Evolutionary conservation across 2,113 vertebrate genomes (phyloP).

Genomic region (Nestor notabilis): DNA sequence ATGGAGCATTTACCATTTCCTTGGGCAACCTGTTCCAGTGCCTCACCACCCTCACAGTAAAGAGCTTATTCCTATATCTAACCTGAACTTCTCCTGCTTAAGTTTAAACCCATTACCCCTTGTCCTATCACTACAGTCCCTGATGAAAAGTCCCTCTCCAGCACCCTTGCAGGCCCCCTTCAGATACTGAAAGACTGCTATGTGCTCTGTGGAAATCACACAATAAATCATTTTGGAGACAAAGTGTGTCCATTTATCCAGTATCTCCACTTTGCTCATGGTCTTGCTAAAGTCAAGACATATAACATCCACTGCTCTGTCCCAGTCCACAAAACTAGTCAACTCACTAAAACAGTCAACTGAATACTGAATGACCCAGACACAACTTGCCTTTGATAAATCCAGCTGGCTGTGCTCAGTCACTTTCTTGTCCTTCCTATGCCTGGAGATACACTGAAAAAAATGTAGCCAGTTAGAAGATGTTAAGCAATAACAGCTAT

Average conservation of each 20-base stretch:
- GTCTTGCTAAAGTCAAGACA: not conserved
- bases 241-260: not conserved
- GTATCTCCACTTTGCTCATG: not conserved
- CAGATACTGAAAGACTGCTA: not conserved
- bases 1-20: not conserved
- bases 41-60: not conserved
- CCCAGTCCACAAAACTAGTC: not conserved
- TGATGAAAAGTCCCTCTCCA: not conserved
- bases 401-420: not conserved
- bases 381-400: not conserved
- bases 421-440: not conserved
- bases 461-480: not conserved
- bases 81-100: not conserved
- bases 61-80: not conserved
- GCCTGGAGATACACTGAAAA: not conserved
- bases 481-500: not conserved
- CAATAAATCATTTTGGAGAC: not conserved
- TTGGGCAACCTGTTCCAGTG: not conserved
- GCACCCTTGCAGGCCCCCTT: not conserved
- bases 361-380: not conserved
- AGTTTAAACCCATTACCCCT: not conserved
- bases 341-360: not conserved
- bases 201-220: not conserved
- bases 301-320: not conserved
- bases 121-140: not conserved